These are phyloP conservation scores for Tachysurus vachellii DNA, from an alignment of 2,113 vertebrate species.

Conservation along the genomic window DNA sequence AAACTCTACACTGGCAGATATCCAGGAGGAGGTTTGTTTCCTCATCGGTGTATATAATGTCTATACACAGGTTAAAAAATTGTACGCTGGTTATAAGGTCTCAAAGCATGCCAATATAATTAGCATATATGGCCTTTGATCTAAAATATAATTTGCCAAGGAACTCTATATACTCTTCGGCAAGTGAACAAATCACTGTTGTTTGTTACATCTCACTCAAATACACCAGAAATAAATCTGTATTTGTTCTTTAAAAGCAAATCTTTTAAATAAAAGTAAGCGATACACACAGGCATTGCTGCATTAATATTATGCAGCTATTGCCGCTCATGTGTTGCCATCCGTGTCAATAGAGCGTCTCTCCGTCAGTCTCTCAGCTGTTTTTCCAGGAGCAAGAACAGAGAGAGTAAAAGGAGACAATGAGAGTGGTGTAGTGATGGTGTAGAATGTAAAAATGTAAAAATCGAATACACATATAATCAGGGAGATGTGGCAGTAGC, in stretches of 20 bases:
- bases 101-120: neutral
- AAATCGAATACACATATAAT: slow-evolving; percentile 26
- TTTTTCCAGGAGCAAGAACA: slow-evolving; percentile 52
- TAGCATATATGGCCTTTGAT: neutral
- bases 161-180: neutral
- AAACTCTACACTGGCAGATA: slow-evolving; percentile 4
- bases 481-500: slow-evolving; percentile 26
- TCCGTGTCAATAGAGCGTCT: slow-evolving; percentile 61
- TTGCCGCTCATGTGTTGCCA: slow-evolving; percentile 65
- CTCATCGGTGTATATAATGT: neutral
- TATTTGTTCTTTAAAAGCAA: neutral
- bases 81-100: neutral
- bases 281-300: slow-evolving; percentile 45
- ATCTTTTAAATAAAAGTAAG: neutral
- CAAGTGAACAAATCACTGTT: neutral
- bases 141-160: neutral
- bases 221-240: neutral
- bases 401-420: slow-evolving; percentile 8
- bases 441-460: slow-evolving; percentile 34
- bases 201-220: neutral
- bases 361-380: slow-evolving; percentile 60
- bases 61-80: neutral
- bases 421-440: neutral
- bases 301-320: slow-evolving; percentile 59
- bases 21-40: neutral